These are phyloP conservation scores for Amphibalanus amphitrite DNA, from an alignment of 1,140 invertebrate genomes.

Conservation along the genomic window DNA sequence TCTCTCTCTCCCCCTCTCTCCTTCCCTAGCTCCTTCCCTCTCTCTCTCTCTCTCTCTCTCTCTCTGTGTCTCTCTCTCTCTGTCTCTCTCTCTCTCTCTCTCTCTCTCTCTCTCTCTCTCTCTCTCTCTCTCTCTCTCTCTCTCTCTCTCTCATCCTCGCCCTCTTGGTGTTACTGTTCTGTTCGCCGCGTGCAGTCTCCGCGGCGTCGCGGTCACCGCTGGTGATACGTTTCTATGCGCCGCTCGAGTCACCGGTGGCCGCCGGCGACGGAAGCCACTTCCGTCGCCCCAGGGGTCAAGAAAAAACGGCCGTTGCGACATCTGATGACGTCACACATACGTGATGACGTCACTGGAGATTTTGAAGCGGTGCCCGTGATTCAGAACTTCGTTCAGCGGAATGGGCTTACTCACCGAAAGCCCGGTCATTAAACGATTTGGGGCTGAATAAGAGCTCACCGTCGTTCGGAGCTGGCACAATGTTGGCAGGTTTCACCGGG, in stretches of 20 bases:
- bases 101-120: too few relatives aligned
- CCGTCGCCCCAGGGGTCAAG: too few relatives aligned
- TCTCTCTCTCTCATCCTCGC: too few relatives aligned
- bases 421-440: constrained; percentile 3
- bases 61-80: too few relatives aligned
- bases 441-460: neutral
- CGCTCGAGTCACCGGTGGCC: neutral
- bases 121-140: too few relatives aligned
- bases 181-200: neutral
- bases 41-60: too few relatives aligned
- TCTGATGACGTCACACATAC: neutral
- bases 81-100: too few relatives aligned
- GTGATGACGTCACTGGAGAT: too few relatives aligned
- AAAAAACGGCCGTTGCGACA: neutral
- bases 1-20: too few relatives aligned
- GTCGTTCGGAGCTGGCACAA: neutral
- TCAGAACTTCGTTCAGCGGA: neutral
- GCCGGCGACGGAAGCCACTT: neutral
- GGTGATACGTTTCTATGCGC: neutral
- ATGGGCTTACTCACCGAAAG: neutral
- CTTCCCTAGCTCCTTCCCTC: too few relatives aligned
- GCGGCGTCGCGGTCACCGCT: neutral
- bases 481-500: neutral
- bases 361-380: neutral
- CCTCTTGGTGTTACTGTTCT: neutral